phyloP scores from a whole-genome alignment of 2,888 invertebrate genomes.

The Crepidodera aurea region DNA sequence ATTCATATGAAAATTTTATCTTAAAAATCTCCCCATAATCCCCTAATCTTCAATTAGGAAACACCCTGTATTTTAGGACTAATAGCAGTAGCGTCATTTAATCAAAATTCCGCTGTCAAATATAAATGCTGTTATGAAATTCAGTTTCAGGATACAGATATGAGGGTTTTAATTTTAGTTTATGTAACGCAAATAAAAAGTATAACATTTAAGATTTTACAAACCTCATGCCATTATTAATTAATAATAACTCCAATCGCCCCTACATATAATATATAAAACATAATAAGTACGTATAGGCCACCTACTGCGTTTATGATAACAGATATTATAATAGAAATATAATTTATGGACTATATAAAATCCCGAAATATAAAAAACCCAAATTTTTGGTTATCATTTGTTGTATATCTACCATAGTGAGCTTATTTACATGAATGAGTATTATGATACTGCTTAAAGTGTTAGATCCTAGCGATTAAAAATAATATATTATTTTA shows the following conservation, averaged over 20 bases:
- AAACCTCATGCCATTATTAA: no score
- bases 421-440: constrained; percentile 11
- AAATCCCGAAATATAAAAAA: constrained; percentile 15
- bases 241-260: neutral
- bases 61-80: no score
- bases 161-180: no score
- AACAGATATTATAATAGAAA: constrained; percentile 14
- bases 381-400: constrained; percentile 17
- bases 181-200: no score
- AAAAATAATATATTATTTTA: constrained; percentile 18
- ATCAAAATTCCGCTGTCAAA: no score
- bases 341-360: constrained; percentile 22
- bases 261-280: neutral
- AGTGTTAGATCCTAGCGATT: constrained; percentile 15
- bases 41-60: no score
- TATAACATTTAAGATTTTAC: no score
- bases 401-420: constrained; percentile 6
- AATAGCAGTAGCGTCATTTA: no score
- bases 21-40: no score
- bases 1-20: no score
- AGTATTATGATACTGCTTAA: constrained; percentile 9
- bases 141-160: no score
- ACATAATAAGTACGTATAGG: constrained; percentile 10
- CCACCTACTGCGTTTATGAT: constrained; percentile 18
- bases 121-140: no score